phyloP scores from a whole-genome alignment of 2,797 vertebrate genomes.

The Microctenopoma steveboyesi region DNA sequence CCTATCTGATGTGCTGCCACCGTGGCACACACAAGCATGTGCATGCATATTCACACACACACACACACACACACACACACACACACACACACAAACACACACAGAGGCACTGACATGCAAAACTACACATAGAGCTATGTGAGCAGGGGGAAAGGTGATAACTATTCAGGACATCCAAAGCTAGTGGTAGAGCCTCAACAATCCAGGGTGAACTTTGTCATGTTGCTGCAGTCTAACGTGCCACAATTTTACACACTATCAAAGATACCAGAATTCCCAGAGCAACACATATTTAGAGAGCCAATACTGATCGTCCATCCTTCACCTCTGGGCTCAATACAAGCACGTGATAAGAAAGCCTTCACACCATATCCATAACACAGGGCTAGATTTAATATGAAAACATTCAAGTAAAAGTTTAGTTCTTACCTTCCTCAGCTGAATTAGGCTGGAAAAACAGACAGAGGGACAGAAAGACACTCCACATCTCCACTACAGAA shows the following conservation, averaged over 20 bases:
- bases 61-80: constrained; percentile 1
- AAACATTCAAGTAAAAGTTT: constrained; percentile 47
- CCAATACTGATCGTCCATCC: constrained; percentile 40
- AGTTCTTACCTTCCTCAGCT: constrained; percentile 86
- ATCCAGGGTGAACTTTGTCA: background rate
- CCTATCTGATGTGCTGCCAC: constrained; percentile 56
- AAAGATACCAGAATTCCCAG: constrained; percentile 36
- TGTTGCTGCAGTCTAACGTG: constrained; percentile 3
- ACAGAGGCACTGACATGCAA: background rate
- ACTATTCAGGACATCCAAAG: constrained; percentile 32
- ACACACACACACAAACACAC: constrained; percentile 22
- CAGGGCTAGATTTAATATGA: constrained; percentile 9
- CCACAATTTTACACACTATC: constrained; percentile 39
- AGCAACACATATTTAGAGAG: constrained; percentile 31
- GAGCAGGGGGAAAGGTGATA: constrained; percentile 13
- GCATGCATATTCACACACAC: constrained; percentile 41
- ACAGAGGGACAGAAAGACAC: constrained; percentile 83
- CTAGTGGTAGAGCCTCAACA: constrained; percentile 26
- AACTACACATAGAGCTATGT: constrained; percentile 2
- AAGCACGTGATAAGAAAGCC: constrained; percentile 43
- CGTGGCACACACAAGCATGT: constrained; percentile 36
- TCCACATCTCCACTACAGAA: constrained; percentile 86
- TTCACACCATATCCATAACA: constrained; percentile 9
- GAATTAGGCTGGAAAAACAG: constrained; percentile 82
- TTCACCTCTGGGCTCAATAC: constrained; percentile 41